Percentiles rank a stretch among this genome's conserved stretches.
phyloP scores from a whole-genome alignment of 2,797 vertebrate genomes.

The Amblyraja radiata region DNA sequence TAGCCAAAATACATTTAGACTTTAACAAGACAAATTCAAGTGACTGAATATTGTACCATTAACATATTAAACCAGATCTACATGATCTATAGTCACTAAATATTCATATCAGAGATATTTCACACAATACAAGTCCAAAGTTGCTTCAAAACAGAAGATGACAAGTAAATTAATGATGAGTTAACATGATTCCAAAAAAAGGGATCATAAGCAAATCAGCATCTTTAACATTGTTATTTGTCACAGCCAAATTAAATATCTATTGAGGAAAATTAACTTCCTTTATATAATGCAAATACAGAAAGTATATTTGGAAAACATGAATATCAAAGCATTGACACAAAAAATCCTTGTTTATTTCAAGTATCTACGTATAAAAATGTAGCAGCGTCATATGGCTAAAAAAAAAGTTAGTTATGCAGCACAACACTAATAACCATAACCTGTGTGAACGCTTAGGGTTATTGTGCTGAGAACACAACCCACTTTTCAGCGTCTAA shows the following conservation, averaged over 20 bases:
- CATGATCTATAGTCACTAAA: not conserved
- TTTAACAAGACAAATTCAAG: slow-evolving; percentile 29
- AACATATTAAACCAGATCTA: slow-evolving; percentile 22
- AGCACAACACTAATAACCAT: slow-evolving; percentile 26
- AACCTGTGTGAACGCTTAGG: not conserved
- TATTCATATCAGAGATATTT: slow-evolving; percentile 3
- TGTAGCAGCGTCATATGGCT: slow-evolving; percentile 28
- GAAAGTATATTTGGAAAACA: slow-evolving; percentile 35
- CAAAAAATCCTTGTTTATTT: slow-evolving; percentile 16
- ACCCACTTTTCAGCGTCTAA: not conserved
- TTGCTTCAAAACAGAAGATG: slow-evolving; percentile 5
- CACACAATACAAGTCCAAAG: slow-evolving; percentile 5
- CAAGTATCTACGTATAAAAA: slow-evolving; percentile 36
- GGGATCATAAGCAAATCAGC: not conserved
- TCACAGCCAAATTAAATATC: slow-evolving; percentile 12
- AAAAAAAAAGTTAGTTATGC: slow-evolving; percentile 26
- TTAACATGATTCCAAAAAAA: not conserved
- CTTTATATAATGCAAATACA: slow-evolving; percentile 26
- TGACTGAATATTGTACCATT: slow-evolving; percentile 22
- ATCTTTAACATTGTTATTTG: slow-evolving; percentile 16
- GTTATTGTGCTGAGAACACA: slow-evolving; percentile 1
- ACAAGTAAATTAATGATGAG: not conserved
- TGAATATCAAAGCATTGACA: slow-evolving; percentile 26
- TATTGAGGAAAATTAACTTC: not conserved
- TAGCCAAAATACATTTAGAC: slow-evolving; percentile 7